Base-by-base conservation (phyloP, 2,113 vertebrate species). In the Anser cygnoides region DNA sequence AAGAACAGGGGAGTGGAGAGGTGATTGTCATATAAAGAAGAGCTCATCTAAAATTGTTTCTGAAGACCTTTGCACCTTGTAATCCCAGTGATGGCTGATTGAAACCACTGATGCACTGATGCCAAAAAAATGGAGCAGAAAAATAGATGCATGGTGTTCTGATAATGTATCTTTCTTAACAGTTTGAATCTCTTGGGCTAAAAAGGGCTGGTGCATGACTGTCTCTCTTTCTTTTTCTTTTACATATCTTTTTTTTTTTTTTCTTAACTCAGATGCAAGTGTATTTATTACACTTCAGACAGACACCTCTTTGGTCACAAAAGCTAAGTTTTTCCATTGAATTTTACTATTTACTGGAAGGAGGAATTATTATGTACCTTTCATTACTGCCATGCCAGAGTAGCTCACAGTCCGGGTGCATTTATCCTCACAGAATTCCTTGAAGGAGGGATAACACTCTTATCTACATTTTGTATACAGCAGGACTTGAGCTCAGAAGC, bases 91-190 rank as follows among this genome's bases (percentile, higher is more conserved):
- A 97, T 54, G 63, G 57, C 63, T 96, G 95, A 95, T 66, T 90
- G 97, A 97, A 97, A 96, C 96, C 93, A 92, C 70, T 90, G 37
- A 81, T 61, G 90, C 63, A 75, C 68, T 92, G 90, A 96, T 91
- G 89, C 94, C 87, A 96, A 83, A 93, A 96, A 96, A 96, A 85
- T 6, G 6, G 55, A 93, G 73, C 10, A 67, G 82, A 92, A 94
- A 94, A 96, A 96, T 33, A 95, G 93, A 91, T 84, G 63, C 9
- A 3, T 72, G 59, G 43, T 85, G 74, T 54, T 61, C 41, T 0
- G 26, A 92, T 91, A 96, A 95, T 94, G 92, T 70, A 93, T 96
- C 84, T 96, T 96, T 90, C 83, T 94, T 71, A 96, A 84, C 66
- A 90, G 95, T 89, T n/a, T 62, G 59, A 88, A 75, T 94, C 89